Evolutionary conservation across 2,888 invertebrate species (phyloP).

Genomic region (Drosophila dives): DNA sequence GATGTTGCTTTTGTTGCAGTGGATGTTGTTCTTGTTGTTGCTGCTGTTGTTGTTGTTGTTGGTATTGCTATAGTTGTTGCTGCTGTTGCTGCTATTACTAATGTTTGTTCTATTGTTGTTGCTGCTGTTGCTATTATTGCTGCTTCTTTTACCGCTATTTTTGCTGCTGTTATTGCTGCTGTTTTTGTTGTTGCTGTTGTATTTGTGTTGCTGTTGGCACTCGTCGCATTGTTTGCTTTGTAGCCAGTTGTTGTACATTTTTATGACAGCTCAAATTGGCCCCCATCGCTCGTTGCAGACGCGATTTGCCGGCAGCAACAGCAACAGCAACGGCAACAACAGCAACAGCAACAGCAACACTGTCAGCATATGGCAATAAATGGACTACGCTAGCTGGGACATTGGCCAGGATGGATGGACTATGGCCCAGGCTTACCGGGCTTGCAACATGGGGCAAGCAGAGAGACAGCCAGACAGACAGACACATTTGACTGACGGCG

Average conservation of each 20-base stretch:
- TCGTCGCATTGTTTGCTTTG: constrained; percentile 78
- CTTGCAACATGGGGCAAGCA: not conserved
- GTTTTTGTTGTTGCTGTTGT: constrained; percentile 40
- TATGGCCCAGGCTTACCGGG: constrained; percentile 4
- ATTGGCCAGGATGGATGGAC: constrained; percentile 19
- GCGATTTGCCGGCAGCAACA: constrained; percentile 68
- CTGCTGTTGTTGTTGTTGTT: constrained; percentile 41
- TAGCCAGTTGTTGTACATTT: constrained; percentile 79
- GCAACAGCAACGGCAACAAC: not conserved
- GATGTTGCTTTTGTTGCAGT: not conserved
- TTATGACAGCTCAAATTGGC: constrained; percentile 80
- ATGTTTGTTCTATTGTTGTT: constrained; percentile 34
- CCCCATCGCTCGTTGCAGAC: constrained; percentile 66
- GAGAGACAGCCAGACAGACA: not conserved
- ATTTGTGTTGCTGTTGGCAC: constrained; percentile 71
- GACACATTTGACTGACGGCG: constrained; percentile 57
- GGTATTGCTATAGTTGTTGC: constrained; percentile 49
- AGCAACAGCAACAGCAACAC: constrained; percentile 57
- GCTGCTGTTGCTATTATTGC: constrained; percentile 39
- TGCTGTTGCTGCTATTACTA: constrained; percentile 36
- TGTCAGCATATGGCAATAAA: constrained; percentile 79
- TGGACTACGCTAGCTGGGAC: constrained; percentile 48
- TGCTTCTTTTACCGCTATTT: constrained; percentile 9
- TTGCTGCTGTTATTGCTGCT: constrained; percentile 31
- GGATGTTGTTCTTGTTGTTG: constrained; percentile 44